Conservation (phyloP, 2,888 invertebrate genomes). For the Dynastes maya region DNA sequence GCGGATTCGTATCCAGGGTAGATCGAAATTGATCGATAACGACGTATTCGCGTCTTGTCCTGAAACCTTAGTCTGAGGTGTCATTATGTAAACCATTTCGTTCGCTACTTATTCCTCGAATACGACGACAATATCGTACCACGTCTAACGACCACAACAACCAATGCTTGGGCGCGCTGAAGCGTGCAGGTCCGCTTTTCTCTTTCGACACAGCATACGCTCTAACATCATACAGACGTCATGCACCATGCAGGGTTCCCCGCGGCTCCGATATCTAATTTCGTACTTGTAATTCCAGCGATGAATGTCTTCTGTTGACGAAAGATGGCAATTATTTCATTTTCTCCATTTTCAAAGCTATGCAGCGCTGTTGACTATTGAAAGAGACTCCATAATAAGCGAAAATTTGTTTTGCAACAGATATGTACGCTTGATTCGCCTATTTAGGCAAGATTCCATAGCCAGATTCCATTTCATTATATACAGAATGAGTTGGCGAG, state of each 20-base stretch:
- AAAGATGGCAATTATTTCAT: background rate
- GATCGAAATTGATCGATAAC: too few relatives aligned
- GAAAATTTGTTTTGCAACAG: too few relatives aligned
- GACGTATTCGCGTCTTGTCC: background rate
- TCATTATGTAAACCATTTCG: background rate
- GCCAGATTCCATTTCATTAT: too few relatives aligned
- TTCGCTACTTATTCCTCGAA: background rate
- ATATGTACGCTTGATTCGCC: too few relatives aligned
- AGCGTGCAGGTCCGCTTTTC: background rate
- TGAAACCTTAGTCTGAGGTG: background rate
- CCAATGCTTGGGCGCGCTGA: background rate
- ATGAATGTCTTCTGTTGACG: constrained; percentile 7
- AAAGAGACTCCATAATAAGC: too few relatives aligned
- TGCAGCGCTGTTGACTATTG: background rate
- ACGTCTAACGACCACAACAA: too few relatives aligned
- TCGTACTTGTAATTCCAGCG: constrained; percentile 3
- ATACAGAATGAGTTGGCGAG: too few relatives aligned
- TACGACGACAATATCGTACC: background rate
- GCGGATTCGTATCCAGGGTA: too few relatives aligned
- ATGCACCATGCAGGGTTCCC: background rate
- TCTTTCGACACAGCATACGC: background rate
- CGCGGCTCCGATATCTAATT: constrained; percentile 6
- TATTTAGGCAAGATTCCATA: too few relatives aligned
- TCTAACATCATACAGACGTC: background rate
- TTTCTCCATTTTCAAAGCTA: constrained; percentile 2